Conservation (phyloP, 2,113 vertebrate genomes). For the Charina bottae region DNA sequence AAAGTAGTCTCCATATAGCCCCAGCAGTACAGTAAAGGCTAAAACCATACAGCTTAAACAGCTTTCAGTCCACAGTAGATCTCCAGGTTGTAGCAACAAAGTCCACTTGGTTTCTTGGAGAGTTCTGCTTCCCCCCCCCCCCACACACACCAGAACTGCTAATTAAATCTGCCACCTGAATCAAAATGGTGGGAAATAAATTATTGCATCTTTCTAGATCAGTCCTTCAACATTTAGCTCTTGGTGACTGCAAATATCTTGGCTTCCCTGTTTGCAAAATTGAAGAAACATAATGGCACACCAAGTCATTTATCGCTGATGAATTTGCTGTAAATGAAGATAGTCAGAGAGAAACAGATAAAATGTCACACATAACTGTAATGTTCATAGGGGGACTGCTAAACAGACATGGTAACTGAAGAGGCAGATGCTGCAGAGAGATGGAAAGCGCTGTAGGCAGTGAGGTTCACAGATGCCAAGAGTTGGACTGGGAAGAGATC, state of each 20-base stretch:
- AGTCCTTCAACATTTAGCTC: not conserved
- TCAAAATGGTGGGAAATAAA: not conserved
- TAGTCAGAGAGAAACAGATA: not conserved
- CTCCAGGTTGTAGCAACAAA: not conserved
- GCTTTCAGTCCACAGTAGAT: not conserved
- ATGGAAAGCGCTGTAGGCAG: not conserved
- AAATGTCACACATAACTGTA: not conserved
- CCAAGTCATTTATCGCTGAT: slow-evolving; percentile 6
- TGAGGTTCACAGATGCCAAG: slow-evolving; percentile 10
- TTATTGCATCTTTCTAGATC: not conserved
- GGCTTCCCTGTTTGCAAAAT: slow-evolving; percentile 19
- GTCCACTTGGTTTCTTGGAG: not conserved
- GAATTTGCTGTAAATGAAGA: slow-evolving; percentile 13
- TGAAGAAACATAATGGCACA: slow-evolving; percentile 9
- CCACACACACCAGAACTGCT: not conserved
- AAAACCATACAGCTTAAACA: not conserved
- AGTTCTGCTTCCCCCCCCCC: not conserved
- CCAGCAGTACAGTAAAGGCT: not conserved
- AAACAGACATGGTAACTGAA: slow-evolving; percentile 16
- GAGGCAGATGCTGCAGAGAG: slow-evolving; percentile 23
- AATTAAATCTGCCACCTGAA: not conserved
- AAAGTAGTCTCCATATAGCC: not conserved
- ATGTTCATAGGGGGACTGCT: not conserved
- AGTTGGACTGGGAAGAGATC: slow-evolving; percentile 19
- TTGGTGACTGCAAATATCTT: not conserved